These are phyloP conservation scores for Halcyon chelicuti DNA, from an alignment of 2,797 vertebrate genomes.

Conservation along the genomic window DNA sequence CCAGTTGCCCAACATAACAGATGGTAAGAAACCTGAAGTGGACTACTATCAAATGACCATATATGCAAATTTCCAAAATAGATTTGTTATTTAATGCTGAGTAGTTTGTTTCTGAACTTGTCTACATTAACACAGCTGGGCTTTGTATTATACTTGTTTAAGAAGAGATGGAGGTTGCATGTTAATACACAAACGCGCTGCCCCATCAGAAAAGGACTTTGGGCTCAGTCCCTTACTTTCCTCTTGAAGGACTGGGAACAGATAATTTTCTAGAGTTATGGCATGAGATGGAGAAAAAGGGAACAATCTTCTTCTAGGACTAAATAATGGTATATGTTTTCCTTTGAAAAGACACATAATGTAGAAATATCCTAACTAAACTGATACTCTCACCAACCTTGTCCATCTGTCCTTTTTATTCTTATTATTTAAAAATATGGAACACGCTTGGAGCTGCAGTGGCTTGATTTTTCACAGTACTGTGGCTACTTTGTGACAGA, in stretches of 20 bases:
- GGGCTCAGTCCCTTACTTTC: background rate
- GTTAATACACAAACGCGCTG: background rate
- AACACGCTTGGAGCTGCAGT: background rate
- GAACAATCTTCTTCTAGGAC: background rate
- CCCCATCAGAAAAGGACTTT: background rate
- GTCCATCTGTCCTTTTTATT: background rate
- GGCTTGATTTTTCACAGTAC: background rate
- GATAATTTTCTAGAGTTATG: background rate
- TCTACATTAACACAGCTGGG: background rate
- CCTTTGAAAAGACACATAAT: background rate
- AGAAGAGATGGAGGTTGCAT: background rate
- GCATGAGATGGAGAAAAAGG: background rate
- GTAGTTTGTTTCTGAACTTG: background rate
- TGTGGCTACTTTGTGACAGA: background rate
- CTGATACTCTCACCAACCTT: background rate
- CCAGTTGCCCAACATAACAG: background rate
- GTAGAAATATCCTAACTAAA: background rate
- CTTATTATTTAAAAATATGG: background rate
- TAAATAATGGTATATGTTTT: background rate
- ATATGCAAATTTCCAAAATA: background rate
- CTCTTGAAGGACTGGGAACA: background rate
- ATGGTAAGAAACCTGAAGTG: background rate
- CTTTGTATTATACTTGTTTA: background rate
- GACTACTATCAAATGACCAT: background rate
- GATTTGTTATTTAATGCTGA: background rate